Percentiles rank a stretch among this genome's conserved stretches.
Conservation (phyloP, 2,797 vertebrate species). For the Mastacembelus armatus region DNA sequence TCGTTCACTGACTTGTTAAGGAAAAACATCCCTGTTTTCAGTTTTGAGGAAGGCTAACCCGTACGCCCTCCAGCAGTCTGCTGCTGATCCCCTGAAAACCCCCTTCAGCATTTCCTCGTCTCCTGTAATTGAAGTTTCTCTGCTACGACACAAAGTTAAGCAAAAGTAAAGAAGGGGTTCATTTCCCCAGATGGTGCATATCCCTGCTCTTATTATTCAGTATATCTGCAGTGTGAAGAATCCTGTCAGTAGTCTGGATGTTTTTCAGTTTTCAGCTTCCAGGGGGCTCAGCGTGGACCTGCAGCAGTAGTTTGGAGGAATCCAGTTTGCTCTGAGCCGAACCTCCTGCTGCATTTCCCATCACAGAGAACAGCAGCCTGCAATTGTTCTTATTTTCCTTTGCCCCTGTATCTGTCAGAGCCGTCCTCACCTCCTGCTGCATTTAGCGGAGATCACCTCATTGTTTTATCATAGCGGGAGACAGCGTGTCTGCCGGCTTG, state of each 20-base stretch:
- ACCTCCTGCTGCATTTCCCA: constrained; percentile 10
- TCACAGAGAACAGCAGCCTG: constrained; percentile 7
- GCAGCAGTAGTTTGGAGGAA: constrained; percentile 1
- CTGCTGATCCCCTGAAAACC: constrained; percentile 27
- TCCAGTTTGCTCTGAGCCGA: not conserved
- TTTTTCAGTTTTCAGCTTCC: constrained; percentile 2
- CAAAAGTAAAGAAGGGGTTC: not conserved
- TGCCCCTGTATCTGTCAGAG: not conserved
- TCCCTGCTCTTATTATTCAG: not conserved
- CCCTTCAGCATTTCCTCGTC: not conserved
- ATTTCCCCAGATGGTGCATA: not conserved
- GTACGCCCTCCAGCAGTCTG: constrained; percentile 21
- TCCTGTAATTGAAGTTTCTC: constrained; percentile 21
- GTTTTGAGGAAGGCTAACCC: constrained; percentile 31
- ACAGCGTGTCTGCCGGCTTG: constrained; percentile 36
- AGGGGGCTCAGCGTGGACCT: constrained; percentile 1
- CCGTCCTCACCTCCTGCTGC: constrained; percentile 32
- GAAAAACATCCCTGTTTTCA: constrained; percentile 7
- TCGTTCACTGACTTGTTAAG: constrained; percentile 21
- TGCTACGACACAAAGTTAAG: constrained; percentile 11
- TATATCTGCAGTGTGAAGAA: too few species aligned
- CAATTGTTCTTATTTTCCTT: not conserved
- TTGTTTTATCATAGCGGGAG: constrained; percentile 26
- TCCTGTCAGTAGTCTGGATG: too few species aligned
- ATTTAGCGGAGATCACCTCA: constrained; percentile 20